Percentiles rank a stretch among this genome's conserved stretches.
phyloP scores from a whole-genome alignment of 2,888 invertebrate genomes.

The Drosophila nr. fundita region DNA sequence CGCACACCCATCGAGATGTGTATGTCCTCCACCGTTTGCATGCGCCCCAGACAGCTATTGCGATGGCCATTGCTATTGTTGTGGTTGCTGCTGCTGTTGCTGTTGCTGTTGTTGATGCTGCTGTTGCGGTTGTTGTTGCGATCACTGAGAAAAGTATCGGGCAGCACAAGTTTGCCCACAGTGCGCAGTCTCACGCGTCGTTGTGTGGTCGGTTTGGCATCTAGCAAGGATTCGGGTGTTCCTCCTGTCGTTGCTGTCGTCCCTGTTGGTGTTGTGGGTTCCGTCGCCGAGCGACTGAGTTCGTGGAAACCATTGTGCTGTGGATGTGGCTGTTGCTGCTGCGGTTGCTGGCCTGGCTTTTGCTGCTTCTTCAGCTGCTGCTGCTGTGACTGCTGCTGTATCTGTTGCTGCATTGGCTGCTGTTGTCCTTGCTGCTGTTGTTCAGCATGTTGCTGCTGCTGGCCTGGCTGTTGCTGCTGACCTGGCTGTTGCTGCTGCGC shows the following conservation, averaged over 20 bases:
- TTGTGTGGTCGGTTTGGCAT: conserved; percentile 29
- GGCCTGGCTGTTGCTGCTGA: neutral
- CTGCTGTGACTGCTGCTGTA: neutral
- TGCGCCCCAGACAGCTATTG: conserved; percentile 38
- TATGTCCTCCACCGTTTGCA: conserved; percentile 57
- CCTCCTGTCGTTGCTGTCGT: neutral
- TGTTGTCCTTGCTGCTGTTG: neutral
- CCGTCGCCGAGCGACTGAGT: conserved; percentile 41
- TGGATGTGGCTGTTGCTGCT: neutral
- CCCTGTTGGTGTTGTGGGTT: conserved; percentile 6
- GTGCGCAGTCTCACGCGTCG: conserved; percentile 77
- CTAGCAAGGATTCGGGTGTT: conserved; percentile 1
- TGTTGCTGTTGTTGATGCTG: conserved; percentile 37
- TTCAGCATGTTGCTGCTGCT: neutral
- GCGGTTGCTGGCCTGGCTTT: neutral
- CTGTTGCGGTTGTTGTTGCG: conserved; percentile 66
- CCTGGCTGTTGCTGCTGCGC: too few relatives aligned
- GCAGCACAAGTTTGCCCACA: conserved; percentile 82
- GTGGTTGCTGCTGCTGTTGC: conserved; percentile 7
- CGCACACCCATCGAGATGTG: conserved; percentile 60
- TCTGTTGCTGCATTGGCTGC: neutral
- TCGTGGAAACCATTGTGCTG: conserved; percentile 19
- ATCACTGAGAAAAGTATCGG: conserved; percentile 79
- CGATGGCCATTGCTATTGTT: conserved; percentile 29
- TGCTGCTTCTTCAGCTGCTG: neutral